These are phyloP conservation scores for Rhodophaea formosa DNA, from an alignment of 2,888 invertebrate genomes.

Conservation along the genomic window DNA sequence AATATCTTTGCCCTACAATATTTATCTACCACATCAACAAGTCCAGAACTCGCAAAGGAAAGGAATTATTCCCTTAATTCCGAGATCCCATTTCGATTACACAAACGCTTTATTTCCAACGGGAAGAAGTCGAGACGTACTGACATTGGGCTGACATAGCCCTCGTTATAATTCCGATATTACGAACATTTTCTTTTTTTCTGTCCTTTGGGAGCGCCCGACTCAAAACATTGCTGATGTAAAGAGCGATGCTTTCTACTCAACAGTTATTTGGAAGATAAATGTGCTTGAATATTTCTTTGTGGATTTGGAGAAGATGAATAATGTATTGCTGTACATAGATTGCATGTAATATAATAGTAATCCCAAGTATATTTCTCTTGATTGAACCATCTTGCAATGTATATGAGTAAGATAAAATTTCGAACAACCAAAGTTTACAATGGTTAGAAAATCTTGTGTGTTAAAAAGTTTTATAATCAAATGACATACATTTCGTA, in stretches of 20 bases:
- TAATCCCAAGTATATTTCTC: no score
- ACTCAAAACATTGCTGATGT: conserved; percentile 13
- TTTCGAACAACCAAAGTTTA: no score
- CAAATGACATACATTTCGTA: no score
- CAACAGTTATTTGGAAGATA: conserved; percentile 4
- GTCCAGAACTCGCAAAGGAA: neutral
- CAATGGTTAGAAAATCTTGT: no score
- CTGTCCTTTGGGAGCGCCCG: neutral
- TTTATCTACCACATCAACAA: neutral
- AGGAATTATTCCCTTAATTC: conserved; percentile 1
- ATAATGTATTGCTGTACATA: no score
- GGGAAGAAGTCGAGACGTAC: conserved; percentile 9
- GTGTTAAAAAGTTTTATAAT: no score
- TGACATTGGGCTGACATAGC: conserved; percentile 28
- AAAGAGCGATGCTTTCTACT: conserved; percentile 1
- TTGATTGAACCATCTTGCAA: no score
- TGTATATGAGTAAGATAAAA: no score
- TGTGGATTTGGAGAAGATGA: neutral
- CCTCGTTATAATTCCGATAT: conserved; percentile 34
- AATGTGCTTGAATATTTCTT: neutral
- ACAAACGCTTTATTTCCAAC: conserved; percentile 18
- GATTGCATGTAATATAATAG: no score
- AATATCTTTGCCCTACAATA: neutral
- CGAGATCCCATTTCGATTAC: conserved; percentile 1
- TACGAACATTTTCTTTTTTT: conserved; percentile 22